Evolutionary conservation across 2,888 invertebrate species (phyloP), one percentile per base, ranked within the genome.

Genomic region (Agonopterix arenella): DNA sequence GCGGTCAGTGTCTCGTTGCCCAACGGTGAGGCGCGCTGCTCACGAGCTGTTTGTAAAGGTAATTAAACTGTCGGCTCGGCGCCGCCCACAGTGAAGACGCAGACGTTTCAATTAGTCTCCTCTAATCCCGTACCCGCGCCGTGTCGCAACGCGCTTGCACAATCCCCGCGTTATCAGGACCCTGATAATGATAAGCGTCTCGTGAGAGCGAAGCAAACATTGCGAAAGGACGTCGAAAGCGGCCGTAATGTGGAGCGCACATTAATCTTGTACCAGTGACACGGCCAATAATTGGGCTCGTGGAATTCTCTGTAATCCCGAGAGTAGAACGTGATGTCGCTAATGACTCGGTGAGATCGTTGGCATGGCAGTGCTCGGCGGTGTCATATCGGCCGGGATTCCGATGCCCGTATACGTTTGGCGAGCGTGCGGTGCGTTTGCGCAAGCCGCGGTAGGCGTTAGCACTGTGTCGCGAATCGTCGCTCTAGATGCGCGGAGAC

Each of bases 401-500:
- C 61, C 65, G 54, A 66, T 65, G 61, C 62, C 66, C 64, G 64
- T 66, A 54, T 56, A 28, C 28, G 57, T 62, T 56, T 53, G 59
- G 61, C 66, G 55, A 58, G 53, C 53, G 53, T 46, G 50, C 48
- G 8, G 48, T 48, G 51, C 49, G 62, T 59, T 76, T 76, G 68
- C 71, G 68, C 66, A 76, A 78, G 54, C 45, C 49, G 53, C 51
- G 59, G 70, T 72, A 69, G 73, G 70, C 66, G 71, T 68, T 63
- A 62, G 65, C 28, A 5, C 52, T 49, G 61, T 65, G 62, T 68
- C 70, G 77, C 70, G 74, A 71, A 73, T 74, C 70, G 66, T 67
- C 70, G 75, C 66, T 76, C 76, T 73, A 78, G 73, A 79, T 78
- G 78, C 69, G 66, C 71, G 62, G 68, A 76, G 75, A 80, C 80